A percentile compares a stretch with the other conserved stretches of the same genome.
Conservation (phyloP, 1,140 invertebrate species). For the Tenebrio molitor region DNA sequence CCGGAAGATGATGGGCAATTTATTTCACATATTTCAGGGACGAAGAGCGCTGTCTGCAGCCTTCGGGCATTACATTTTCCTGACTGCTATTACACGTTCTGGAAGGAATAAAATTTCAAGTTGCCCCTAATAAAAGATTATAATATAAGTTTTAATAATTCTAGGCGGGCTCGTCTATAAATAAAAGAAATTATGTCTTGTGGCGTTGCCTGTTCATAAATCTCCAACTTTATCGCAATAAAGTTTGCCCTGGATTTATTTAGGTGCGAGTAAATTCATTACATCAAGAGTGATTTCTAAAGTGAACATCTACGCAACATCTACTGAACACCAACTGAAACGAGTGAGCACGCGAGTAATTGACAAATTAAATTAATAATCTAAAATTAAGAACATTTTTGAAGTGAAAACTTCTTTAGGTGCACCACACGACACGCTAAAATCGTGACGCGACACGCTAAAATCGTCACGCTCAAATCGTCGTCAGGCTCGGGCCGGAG, state of each 20-base stretch:
- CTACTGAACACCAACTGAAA: too few species aligned
- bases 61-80: slow-evolving; percentile 26
- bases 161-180: slow-evolving; percentile 10
- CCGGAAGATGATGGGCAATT: slow-evolving; percentile 34
- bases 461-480: too few species aligned
- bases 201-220: background rate
- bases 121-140: slow-evolving; percentile 21
- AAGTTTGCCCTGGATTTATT: background rate
- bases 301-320: too few species aligned
- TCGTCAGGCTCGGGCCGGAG: too few species aligned
- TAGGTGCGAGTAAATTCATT: too few species aligned
- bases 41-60: slow-evolving; percentile 24
- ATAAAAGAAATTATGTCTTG: slow-evolving; percentile 12
- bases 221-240: background rate
- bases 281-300: too few species aligned
- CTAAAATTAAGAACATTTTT: too few species aligned
- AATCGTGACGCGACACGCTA: too few species aligned
- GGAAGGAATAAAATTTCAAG: slow-evolving; percentile 20
- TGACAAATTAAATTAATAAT: too few species aligned
- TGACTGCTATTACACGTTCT: slow-evolving; percentile 39
- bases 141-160: slow-evolving; percentile 30
- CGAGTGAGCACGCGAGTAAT: too few species aligned
- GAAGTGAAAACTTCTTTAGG: too few species aligned
- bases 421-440: too few species aligned
- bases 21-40: slow-evolving; percentile 36